Conservation (phyloP, 2,888 invertebrate species). For the Pachliopta kotzebuea region DNA sequence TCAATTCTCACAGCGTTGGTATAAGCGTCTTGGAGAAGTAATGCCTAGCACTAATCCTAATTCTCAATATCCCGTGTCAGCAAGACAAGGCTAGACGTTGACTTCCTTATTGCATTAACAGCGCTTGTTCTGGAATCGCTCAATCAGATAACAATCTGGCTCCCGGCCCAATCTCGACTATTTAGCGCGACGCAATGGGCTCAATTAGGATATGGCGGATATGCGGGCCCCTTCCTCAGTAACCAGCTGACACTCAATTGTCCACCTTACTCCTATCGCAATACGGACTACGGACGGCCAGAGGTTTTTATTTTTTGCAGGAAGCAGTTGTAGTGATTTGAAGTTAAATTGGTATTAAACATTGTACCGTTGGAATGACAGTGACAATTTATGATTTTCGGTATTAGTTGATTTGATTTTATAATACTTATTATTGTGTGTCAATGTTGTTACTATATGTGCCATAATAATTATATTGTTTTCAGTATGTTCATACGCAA, state of each 20-base stretch:
- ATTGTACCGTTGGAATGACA: constrained; percentile 15
- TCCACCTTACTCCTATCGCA: neutral
- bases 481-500: neutral
- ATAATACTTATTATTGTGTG: neutral
- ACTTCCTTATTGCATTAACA: constrained; percentile 73
- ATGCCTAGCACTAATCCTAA: constrained; percentile 37
- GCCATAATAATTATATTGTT: neutral
- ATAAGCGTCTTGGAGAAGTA: constrained; percentile 10
- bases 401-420: constrained; percentile 11
- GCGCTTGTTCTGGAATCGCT: constrained; percentile 54
- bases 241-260: neutral
- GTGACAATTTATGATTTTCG: constrained; percentile 23
- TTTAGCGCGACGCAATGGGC: constrained; percentile 75
- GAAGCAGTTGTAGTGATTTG: constrained; percentile 28
- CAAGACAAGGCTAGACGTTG: constrained; percentile 49
- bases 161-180: constrained; percentile 69
- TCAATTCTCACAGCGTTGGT: neutral
- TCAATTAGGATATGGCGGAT: constrained; percentile 76
- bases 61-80: constrained; percentile 57
- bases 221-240: constrained; percentile 74
- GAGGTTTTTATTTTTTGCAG: constrained; percentile 19
- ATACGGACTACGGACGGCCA: neutral
- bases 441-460: neutral
- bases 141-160: constrained; percentile 70
- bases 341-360: constrained; percentile 29